Evolutionary conservation across 2,797 vertebrate species (phyloP).

Genomic region (Etheostoma nigrum): DNA sequence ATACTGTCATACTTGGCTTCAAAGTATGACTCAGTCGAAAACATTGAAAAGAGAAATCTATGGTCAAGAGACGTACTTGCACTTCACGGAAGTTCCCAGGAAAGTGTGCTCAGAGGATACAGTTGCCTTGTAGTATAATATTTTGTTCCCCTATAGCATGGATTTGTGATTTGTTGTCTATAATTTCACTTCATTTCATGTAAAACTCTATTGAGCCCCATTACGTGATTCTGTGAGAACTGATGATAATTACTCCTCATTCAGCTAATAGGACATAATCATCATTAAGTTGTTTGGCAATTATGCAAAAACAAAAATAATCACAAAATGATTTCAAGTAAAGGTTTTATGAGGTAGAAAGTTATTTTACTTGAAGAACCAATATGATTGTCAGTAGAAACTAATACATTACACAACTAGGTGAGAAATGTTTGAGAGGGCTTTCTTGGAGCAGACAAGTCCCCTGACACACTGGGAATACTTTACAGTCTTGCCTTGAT

Average conservation of each 20-base stretch:
- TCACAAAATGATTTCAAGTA: slow-evolving; percentile 18
- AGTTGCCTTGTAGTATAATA: background rate
- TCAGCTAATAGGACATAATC: slow-evolving; percentile 49
- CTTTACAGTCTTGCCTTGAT: slow-evolving; percentile 19
- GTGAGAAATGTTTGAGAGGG: slow-evolving; percentile 22
- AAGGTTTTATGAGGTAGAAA: slow-evolving; percentile 23
- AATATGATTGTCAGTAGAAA: slow-evolving; percentile 30
- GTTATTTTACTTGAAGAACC: slow-evolving; percentile 17
- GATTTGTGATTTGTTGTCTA: slow-evolving; percentile 15
- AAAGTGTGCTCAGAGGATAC: background rate
- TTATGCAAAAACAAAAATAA: slow-evolving; percentile 43
- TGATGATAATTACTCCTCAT: slow-evolving; percentile 56
- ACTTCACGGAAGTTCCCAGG: background rate
- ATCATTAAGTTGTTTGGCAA: slow-evolving; percentile 47
- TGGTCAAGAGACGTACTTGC: slow-evolving; percentile 31
- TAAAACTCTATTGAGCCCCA: slow-evolving; percentile 15
- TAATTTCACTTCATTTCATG: slow-evolving; percentile 13
- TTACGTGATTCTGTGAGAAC: slow-evolving; percentile 30
- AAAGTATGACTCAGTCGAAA: slow-evolving; percentile 47
- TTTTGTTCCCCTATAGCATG: background rate
- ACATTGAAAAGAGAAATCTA: slow-evolving; percentile 20
- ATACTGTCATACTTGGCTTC: slow-evolving; percentile 41
- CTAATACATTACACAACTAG: slow-evolving; percentile 7
- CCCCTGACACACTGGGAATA: slow-evolving; percentile 11
- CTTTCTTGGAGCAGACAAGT: slow-evolving; percentile 29